These are phyloP conservation scores for Microtus oregoni DNA, from an alignment of 2,113 vertebrate species.

Conservation along the genomic window DNA sequence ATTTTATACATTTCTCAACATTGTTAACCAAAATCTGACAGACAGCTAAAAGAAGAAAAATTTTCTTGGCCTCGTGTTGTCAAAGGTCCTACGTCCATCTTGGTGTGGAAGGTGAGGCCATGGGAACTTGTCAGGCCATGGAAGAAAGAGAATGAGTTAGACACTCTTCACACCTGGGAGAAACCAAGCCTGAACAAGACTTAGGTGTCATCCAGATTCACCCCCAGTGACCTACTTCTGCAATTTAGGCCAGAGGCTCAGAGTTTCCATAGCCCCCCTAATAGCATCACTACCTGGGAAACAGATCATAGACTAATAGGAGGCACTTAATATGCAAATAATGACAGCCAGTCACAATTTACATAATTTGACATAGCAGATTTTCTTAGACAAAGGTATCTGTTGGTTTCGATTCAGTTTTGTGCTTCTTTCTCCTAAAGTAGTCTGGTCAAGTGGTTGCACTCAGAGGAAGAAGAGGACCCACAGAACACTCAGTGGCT, in stretches of 20 bases:
- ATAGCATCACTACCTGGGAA: not conserved
- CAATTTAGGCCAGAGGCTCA: not conserved
- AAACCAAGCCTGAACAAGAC: not conserved
- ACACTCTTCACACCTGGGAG: not conserved
- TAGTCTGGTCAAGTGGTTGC: not conserved
- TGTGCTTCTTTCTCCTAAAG: not conserved
- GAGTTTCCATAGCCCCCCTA: not conserved
- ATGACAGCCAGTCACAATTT: not conserved
- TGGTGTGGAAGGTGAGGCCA: not conserved
- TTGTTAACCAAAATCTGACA: not conserved
- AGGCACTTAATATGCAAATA: not conserved
- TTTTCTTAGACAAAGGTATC: not conserved
- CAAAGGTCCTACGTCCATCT: not conserved
- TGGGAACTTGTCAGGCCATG: not conserved
- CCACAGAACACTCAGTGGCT: no score
- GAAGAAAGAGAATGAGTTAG: not conserved
- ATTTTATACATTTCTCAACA: not conserved
- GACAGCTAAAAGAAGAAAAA: not conserved
- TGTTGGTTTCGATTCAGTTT: not conserved
- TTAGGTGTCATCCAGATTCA: no score
- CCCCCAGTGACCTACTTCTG: not conserved
- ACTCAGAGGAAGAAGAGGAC: not conserved
- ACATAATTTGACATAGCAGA: not conserved
- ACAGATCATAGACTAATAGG: not conserved
- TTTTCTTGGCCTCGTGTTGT: not conserved